Evolutionary conservation across 2,113 vertebrate genomes (phyloP).

Genomic region (Albula glossodonta): DNA sequence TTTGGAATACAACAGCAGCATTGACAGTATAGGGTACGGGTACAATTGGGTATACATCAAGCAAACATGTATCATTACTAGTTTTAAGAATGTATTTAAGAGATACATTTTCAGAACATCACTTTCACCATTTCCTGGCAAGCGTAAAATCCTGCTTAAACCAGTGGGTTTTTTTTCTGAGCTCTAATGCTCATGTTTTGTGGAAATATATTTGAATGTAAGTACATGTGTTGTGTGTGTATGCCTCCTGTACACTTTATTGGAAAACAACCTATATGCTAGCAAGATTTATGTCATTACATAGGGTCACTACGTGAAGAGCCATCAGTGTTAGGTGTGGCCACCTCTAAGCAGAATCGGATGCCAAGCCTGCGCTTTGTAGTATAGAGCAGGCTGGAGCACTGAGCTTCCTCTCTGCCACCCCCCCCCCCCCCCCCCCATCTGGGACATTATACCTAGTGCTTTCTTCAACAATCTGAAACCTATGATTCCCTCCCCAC

Average conservation of each 20-base stretch:
- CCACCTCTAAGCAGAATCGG: too few relatives aligned
- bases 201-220: neutral
- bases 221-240: neutral
- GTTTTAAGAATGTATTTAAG: too few relatives aligned
- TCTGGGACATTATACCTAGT: neutral
- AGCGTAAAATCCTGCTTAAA: neutral
- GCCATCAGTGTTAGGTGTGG: neutral
- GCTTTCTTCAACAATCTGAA: neutral
- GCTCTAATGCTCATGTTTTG: neutral
- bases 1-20: neutral
- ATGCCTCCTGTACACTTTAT: too few relatives aligned
- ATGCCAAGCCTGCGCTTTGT: neutral
- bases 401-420: neutral
- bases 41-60: too few relatives aligned
- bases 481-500: conserved; percentile 20
- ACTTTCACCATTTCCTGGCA: too few relatives aligned
- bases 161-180: neutral
- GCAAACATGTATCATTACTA: too few relatives aligned
- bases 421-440: neutral
- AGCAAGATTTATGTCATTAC: neutral
- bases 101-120: too few relatives aligned
- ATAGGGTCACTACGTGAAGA: neutral
- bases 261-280: neutral
- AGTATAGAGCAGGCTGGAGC: neutral
- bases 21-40: neutral